A percentile compares a stretch with the other conserved stretches of the same genome.
phyloP scores from a whole-genome alignment of 2,797 vertebrate genomes.

The Columba guinea region DNA sequence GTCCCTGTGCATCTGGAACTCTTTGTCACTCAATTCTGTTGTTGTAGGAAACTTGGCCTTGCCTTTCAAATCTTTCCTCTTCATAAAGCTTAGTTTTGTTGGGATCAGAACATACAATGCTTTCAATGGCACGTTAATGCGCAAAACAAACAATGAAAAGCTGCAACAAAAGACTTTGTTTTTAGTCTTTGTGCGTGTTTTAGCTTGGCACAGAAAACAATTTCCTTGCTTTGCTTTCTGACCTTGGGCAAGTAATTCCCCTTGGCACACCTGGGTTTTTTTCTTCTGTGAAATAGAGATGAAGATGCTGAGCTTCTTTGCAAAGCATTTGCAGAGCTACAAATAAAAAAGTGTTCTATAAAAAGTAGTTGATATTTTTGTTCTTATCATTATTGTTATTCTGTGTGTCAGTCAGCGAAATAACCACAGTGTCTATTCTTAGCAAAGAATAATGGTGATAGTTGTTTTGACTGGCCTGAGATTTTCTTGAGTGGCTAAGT shows the following conservation, averaged over 20 bases:
- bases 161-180: constrained; percentile 12
- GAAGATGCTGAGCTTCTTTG: neutral
- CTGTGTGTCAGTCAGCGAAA: constrained; percentile 20
- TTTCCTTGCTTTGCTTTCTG: constrained; percentile 4
- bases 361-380: constrained; percentile 8
- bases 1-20: neutral
- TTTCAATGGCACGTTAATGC: neutral
- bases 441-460: constrained; percentile 26
- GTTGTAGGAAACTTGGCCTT: neutral
- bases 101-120: neutral
- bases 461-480: constrained; percentile 53
- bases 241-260: constrained; percentile 6
- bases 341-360: neutral
- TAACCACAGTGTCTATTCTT: constrained; percentile 53
- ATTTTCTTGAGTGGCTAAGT: constrained; percentile 39
- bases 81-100: neutral
- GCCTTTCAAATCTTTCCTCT: neutral
- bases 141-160: neutral
- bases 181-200: neutral
- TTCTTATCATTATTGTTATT: constrained; percentile 4
- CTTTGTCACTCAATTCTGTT: neutral
- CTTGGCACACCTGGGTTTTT: neutral
- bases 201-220: neutral
- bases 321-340: neutral
- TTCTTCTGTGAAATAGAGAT: constrained; percentile 8